Evolutionary conservation across 2,113 vertebrate species (phyloP).

Genomic region (Clinocottus analis): DNA sequence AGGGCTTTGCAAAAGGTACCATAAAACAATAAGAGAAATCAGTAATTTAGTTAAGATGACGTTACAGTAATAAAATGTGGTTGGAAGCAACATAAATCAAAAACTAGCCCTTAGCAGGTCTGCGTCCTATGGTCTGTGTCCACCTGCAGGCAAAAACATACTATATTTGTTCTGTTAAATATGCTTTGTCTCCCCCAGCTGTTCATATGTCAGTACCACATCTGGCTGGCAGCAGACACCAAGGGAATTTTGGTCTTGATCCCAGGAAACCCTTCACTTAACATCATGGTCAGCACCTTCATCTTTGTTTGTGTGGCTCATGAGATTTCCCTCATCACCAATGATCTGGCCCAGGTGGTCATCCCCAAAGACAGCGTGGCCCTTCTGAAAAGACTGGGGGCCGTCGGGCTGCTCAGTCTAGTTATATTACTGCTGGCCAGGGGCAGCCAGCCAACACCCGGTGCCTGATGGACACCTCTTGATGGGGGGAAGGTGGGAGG

Average conservation of each 20-base stretch:
- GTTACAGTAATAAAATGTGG: neutral
- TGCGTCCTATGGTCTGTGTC: neutral
- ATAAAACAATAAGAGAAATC: neutral
- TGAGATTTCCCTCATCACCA: conserved; percentile 97
- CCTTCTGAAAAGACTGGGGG: conserved; percentile 89
- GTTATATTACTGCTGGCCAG: conserved; percentile 82
- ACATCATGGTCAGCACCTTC: conserved; percentile 95
- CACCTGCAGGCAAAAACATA: neutral
- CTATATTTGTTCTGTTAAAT: neutral
- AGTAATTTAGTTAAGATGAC: neutral
- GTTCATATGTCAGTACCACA: conserved; percentile 99
- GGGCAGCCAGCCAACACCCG: conserved; percentile 32
- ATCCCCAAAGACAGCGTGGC: conserved; percentile 93
- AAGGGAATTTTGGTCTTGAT: conserved; percentile 96
- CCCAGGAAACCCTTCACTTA: conserved; percentile 92
- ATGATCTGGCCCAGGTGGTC: conserved; percentile 93
- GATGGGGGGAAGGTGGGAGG: too few relatives aligned
- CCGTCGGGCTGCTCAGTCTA: conserved; percentile 83
- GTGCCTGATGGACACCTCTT: conserved; percentile 48
- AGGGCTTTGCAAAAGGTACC: neutral
- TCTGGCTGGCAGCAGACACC: conserved; percentile 98
- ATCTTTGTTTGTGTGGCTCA: conserved; percentile 98
- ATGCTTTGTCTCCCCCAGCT: conserved; percentile 82
- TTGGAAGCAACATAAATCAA: neutral
- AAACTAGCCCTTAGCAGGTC: neutral